Evolutionary conservation across 37 sponge, comb jelly and placozoan species (phyloP), one percentile per base, ranked within the genome.

Genomic region (Mnemiopsis leidyi): DNA sequence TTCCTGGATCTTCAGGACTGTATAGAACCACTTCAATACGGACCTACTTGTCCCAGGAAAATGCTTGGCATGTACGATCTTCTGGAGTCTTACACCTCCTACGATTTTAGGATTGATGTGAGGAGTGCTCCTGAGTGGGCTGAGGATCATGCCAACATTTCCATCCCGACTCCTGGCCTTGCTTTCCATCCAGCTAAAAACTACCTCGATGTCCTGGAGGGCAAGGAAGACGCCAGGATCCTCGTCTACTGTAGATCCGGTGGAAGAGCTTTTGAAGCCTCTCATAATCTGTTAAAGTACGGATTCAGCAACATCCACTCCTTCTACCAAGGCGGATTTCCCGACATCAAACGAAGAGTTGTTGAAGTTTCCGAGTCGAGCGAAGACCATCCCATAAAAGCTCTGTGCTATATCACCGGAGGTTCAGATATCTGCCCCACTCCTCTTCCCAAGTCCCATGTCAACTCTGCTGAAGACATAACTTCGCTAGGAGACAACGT

Each of bases 1-100:
- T 85, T 85, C 61, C 90, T 85, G 29, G 38, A 85, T 39, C 40
- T 85, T 18, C 38, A 85, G 90, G 90, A 85, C 90, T 85, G 90
- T 85, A 39, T 85, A 25, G 90, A 85, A 37, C 9, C 9, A 48
- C n/a, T n/a, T n/a, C 38, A 79, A 26, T 39, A 61, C 0, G 90
- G 90, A 29, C 90, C 90, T n/a, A 36, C 90, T 1, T 85, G 90
- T 26, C 90, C 90, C 24, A 18, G 30, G 3, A n/a, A 35, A 0
- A 85, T 85, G 90, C 29, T 85, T 28, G 61, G 90, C 0, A 18
- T 39, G 24, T 18, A 39, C 30, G 61, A 85, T 7, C 38, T 33
- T 39, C 38, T 85, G 61, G 48, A 38, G 61, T 7, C 5, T 13
- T 85, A 28, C 61, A 28, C 40, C 32, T 16, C n/a, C 20, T 85